Evolutionary conservation across 1,140 invertebrate species (phyloP).

Genomic region (Pachyrhynchus sulphureomaculatus): DNA sequence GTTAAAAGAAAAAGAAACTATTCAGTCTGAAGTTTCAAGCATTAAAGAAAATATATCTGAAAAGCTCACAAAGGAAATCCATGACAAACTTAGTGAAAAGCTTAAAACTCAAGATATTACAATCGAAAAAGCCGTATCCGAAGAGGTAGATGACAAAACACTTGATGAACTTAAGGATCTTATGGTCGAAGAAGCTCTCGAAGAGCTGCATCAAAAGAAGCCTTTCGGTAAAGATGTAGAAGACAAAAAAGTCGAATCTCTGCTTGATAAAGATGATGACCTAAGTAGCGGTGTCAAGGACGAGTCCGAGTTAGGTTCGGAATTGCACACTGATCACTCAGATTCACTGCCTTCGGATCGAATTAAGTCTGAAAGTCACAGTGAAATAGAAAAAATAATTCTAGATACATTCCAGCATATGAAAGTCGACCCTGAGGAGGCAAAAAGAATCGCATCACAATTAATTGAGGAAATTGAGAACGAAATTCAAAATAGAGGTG

Average conservation of each 20-base stretch:
- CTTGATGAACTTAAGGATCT: slow-evolving; percentile 24
- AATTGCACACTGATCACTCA: slow-evolving; percentile 48
- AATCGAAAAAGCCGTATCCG: slow-evolving; percentile 25
- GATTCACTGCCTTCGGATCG: slow-evolving; percentile 46
- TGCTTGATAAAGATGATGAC: slow-evolving; percentile 49
- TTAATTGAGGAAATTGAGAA: slow-evolving; percentile 58
- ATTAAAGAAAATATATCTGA: slow-evolving; percentile 28
- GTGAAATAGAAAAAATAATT: slow-evolving; percentile 49
- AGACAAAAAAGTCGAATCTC: neutral
- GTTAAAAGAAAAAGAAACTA: neutral
- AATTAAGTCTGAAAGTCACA: slow-evolving; percentile 47
- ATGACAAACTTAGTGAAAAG: slow-evolving; percentile 24
- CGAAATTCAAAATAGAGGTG: slow-evolving; percentile 52
- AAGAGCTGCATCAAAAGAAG: slow-evolving; percentile 21
- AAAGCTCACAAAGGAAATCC: slow-evolving; percentile 22
- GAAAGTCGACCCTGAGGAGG: slow-evolving; percentile 59
- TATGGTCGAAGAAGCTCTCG: slow-evolving; percentile 23
- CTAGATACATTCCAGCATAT: slow-evolving; percentile 50
- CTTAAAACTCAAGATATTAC: slow-evolving; percentile 13
- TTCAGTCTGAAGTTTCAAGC: neutral
- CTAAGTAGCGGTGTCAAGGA: slow-evolving; percentile 43
- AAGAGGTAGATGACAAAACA: slow-evolving; percentile 24
- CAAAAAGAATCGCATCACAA: slow-evolving; percentile 54
- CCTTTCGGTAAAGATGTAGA: neutral
- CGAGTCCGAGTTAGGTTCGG: slow-evolving; percentile 49